Conservation (phyloP, 2,113 vertebrate species). For the Cryptotis parvus region DNA sequence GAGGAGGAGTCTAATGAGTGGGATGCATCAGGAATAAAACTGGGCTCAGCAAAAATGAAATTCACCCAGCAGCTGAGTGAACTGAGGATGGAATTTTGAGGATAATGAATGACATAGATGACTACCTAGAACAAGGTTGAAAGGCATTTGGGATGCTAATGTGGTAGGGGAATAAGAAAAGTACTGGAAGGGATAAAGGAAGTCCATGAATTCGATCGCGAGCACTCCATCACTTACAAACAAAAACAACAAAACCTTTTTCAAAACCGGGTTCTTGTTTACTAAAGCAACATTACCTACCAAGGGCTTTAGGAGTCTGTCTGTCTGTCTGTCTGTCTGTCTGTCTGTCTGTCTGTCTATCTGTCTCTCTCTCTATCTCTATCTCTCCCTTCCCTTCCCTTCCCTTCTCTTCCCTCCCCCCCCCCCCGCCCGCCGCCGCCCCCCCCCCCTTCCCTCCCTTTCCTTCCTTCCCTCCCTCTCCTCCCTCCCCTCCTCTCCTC, state of each 20-base stretch:
- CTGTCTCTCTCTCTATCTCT: too few relatives aligned
- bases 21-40: not conserved
- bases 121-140: not conserved
- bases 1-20: not conserved
- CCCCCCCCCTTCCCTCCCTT: too few relatives aligned
- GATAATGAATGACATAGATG: not conserved
- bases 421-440: too few relatives aligned
- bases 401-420: too few relatives aligned
- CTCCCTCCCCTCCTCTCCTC: too few relatives aligned
- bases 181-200: not conserved
- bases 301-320: not conserved
- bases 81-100: not conserved
- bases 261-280: not conserved
- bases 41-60: not conserved
- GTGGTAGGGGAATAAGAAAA: not conserved
- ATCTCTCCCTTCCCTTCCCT: too few relatives aligned
- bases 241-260: not conserved
- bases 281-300: not conserved
- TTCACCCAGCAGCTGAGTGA: not conserved
- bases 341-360: too few relatives aligned
- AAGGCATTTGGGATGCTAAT: rapidly evolving
- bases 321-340: too few relatives aligned
- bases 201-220: not conserved
- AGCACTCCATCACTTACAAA: not conserved
- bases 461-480: too few relatives aligned